phyloP scores from a whole-genome alignment of 2,797 vertebrate species.

The Mormyrops boulengeri region DNA sequence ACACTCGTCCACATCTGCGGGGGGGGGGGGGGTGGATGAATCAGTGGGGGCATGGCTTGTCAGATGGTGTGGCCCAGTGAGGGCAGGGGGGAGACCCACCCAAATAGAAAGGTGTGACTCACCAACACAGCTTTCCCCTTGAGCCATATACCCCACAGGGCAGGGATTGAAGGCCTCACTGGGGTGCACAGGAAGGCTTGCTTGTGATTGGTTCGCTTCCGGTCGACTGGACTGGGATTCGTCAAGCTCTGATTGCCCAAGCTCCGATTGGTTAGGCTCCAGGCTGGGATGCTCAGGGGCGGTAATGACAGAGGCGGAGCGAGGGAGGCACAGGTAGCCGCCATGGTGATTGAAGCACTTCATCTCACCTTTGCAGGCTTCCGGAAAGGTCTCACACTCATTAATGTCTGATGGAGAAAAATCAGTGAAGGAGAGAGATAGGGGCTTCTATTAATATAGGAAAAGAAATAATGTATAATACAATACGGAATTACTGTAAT shows the following conservation, averaged over 20 bases:
- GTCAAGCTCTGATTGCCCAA: background rate
- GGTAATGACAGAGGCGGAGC: conserved; percentile 64
- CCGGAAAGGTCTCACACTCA: conserved; percentile 79
- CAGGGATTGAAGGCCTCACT: conserved; percentile 48
- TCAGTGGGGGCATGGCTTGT: background rate
- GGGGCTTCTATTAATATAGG: background rate
- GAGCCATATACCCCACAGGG: conserved; percentile 58
- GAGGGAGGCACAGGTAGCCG: conserved; percentile 79
- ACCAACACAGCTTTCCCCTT: conserved; percentile 61
- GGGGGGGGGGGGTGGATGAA: background rate
- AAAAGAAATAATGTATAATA: background rate
- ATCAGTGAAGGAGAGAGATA: background rate
- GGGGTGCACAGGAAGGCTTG: conserved; percentile 22
- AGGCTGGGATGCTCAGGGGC: conserved; percentile 25
- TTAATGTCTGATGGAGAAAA: conserved; percentile 35
- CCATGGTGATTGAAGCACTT: conserved; percentile 93
- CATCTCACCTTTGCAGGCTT: conserved; percentile 89
- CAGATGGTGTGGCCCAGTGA: background rate
- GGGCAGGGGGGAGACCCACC: background rate
- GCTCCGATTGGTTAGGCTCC: background rate
- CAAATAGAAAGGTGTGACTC: conserved; percentile 32
- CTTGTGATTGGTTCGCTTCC: conserved; percentile 22
- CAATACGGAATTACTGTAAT: background rate
- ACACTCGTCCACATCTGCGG: conserved; percentile 66
- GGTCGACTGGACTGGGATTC: background rate